These are phyloP conservation scores for Cacatua alba DNA, from an alignment of 2,113 vertebrate species.

Conservation along the genomic window DNA sequence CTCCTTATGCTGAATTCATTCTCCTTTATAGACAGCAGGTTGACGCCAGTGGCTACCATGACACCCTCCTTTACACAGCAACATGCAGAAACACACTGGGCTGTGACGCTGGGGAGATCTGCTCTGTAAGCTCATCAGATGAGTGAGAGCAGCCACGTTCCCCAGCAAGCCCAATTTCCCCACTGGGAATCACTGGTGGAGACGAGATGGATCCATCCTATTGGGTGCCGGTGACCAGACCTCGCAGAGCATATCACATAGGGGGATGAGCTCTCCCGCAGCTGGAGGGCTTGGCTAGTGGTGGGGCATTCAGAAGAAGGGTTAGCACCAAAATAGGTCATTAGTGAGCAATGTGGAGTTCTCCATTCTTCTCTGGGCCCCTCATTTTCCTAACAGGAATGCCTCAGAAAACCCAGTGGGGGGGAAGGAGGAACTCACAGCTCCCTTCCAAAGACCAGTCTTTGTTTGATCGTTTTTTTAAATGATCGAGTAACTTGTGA, in stretches of 20 bases:
- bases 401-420: slow-evolving; percentile 22
- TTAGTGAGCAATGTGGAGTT: neutral
- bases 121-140: neutral
- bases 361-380: slow-evolving; percentile 33
- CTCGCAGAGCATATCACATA: rapidly evolving
- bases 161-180: neutral
- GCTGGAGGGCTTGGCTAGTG: neutral
- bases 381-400: slow-evolving; percentile 2
- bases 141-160: neutral
- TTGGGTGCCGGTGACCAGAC: rapidly evolving
- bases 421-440: slow-evolving; percentile 34
- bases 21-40: neutral
- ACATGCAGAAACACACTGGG: neutral
- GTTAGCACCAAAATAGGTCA: slow-evolving; percentile 28
- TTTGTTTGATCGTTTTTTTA: slow-evolving; percentile 54
- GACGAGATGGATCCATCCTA: rapidly evolving
- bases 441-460: slow-evolving; percentile 49
- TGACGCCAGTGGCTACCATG: neutral
- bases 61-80: neutral
- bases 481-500: slow-evolving; percentile 68
- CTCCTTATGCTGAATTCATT: neutral
- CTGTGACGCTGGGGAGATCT: neutral
- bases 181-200: neutral
- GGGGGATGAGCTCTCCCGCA: neutral
- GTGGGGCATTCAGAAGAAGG: neutral